Evolutionary conservation across 2,797 vertebrate genomes (phyloP).

Genomic region (Steatocranus sp.): DNA sequence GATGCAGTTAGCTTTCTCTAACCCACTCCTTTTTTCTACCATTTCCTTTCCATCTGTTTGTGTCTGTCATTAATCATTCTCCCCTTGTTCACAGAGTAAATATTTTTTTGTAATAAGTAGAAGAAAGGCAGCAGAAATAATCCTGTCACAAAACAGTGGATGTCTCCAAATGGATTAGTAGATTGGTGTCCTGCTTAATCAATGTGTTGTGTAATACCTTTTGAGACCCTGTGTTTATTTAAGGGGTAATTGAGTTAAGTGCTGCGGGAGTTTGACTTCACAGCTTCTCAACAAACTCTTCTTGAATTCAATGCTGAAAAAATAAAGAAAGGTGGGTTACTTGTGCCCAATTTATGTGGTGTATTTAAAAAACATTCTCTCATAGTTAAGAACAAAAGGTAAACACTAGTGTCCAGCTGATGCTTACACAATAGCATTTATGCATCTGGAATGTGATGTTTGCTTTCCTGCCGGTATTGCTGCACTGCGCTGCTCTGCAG

Average conservation of each 20-base stretch:
- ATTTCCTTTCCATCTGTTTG: conserved; percentile 36
- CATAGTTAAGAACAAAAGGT: not conserved
- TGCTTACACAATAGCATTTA: not conserved
- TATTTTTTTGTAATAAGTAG: conserved; percentile 1
- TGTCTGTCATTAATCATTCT: not conserved
- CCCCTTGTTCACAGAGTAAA: conserved; percentile 10
- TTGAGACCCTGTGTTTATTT: not conserved
- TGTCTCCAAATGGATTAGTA: conserved; percentile 6
- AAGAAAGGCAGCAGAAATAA: conserved; percentile 9
- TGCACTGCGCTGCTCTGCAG: not conserved
- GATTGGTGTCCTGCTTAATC: not conserved
- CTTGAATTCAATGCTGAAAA: not conserved
- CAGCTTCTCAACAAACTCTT: not conserved
- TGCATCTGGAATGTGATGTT: not conserved
- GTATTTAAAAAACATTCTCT: not conserved
- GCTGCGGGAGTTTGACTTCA: not conserved
- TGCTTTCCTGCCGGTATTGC: not conserved
- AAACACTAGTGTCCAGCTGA: not conserved
- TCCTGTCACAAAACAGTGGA: conserved; percentile 1
- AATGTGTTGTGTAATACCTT: not conserved
- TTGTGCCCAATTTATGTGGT: not conserved
- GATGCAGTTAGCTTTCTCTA: conserved; percentile 28
- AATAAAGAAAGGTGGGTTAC: not conserved
- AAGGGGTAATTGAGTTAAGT: not conserved
- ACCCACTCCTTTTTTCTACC: conserved; percentile 8